Base-by-base conservation (phyloP, 2,113 vertebrate genomes). In the Hyla sarda region DNA sequence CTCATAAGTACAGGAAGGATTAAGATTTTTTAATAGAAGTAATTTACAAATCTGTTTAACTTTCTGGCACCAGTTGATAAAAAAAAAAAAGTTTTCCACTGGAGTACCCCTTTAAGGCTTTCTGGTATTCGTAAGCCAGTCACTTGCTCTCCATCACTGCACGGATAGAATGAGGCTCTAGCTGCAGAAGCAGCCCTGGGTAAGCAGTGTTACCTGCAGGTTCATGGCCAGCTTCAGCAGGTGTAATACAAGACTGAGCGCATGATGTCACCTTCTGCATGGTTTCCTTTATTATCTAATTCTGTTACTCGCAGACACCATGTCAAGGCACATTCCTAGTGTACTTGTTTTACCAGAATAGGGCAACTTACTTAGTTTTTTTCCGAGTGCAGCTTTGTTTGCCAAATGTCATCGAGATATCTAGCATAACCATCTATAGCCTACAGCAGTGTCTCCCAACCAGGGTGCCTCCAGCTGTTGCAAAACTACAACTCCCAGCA, bases 261-360 rank as follows among this genome's bases (percentile, higher is more conserved):
- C 32, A 30, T 41, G 32, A 50, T 32, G 28, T 67, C 80, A 54
- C 3, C 58, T 67, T 82, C 23, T 30, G 80, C 60, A 67, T 50
- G 41, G 60, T 25, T 82, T 67, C 37, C 62, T n/a, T 21, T 62
- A 41, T 62, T 60, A 62, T n/a, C 28, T 9, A 4, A 62, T 60
- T 25, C 23, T 41, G 54, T 41, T 62, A 47, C 32, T 28, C 19
- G n/a, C 78, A 65, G 56, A 62, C 56, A 65, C 78, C 58, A 14
- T 81, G 58, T 47, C 41, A 5, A 60, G 71, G 41, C 69, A 74
- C 85, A 87, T 87, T 87, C 85, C 67, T 82, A 9, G 17, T 41
- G 28, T 28, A 85, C 58, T 23, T 12, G 85, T 56, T 34, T 47
- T 28, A 48, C 77, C 34, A 45, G 84, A 58, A 58, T 19, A 41